Evolutionary conservation across 2,797 vertebrate species (phyloP).

Genomic region (Mus spretus): DNA sequence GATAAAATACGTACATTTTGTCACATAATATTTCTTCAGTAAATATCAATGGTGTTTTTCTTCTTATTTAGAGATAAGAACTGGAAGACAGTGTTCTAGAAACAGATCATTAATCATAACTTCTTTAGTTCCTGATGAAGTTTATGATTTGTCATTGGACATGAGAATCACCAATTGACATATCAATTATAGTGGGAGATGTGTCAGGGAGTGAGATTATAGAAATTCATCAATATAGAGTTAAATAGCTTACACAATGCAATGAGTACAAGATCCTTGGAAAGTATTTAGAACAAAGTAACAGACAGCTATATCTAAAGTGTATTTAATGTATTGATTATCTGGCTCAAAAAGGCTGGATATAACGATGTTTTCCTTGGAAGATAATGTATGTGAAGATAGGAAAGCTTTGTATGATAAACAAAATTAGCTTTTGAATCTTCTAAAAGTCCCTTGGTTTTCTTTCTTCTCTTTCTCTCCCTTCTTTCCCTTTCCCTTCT

Average conservation of each 20-base stretch:
- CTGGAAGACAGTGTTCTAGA: neutral
- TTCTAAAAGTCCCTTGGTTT: neutral
- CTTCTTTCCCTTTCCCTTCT: no score
- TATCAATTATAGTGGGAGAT: neutral
- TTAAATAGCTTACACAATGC: neutral
- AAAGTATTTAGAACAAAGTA: no score
- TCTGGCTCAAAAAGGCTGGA: neutral
- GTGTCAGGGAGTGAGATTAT: neutral
- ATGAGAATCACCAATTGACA: neutral
- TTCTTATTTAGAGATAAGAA: constrained; percentile 13
- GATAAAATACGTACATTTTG: neutral
- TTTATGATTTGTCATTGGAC: neutral
- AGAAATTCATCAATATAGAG: neutral
- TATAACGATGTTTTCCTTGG: neutral
- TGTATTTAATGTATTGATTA: neutral
- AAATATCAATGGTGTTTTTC: neutral
- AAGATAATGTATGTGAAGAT: neutral
- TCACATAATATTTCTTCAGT: neutral
- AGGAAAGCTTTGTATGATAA: neutral
- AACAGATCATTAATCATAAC: constrained; percentile 26
- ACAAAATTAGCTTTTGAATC: neutral
- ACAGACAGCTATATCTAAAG: neutral
- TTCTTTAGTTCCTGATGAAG: neutral
- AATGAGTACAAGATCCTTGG: neutral
- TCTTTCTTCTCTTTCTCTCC: neutral